A percentile compares a stretch with the other conserved stretches of the same genome.
These are phyloP conservation scores for Cataglyphis hispanica DNA, from an alignment of 1,140 invertebrate genomes.

Conservation along the genomic window DNA sequence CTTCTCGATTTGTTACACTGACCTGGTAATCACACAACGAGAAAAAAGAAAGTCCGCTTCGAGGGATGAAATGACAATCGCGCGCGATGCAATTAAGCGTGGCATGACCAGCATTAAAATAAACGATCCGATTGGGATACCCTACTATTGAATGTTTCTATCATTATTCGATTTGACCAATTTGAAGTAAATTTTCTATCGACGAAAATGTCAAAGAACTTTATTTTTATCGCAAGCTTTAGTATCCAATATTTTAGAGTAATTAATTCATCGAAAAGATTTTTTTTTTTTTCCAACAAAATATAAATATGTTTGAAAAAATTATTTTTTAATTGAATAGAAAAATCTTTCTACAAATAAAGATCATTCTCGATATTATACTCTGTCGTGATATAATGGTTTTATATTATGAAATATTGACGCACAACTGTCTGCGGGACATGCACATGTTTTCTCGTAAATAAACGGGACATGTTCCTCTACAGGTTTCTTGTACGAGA, in stretches of 20 bases:
- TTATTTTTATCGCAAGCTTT: background rate
- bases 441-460: background rate
- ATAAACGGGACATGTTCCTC: background rate
- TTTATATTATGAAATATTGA: background rate
- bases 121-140: background rate
- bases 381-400: background rate
- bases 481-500: background rate
- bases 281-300: background rate
- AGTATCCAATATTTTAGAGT: background rate
- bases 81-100: background rate
- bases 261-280: background rate
- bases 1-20: slow-evolving; percentile 23
- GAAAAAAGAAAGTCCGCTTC: slow-evolving; percentile 4
- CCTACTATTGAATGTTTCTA: background rate
- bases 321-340: background rate
- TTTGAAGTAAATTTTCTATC: background rate
- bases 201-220: no score
- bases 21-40: slow-evolving; percentile 44
- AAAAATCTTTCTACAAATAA: background rate
- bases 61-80: slow-evolving; percentile 6
- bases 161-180: background rate
- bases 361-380: background rate
- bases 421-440: background rate
- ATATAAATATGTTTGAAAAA: background rate
- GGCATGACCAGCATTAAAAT: background rate